A percentile compares a stretch with the other conserved stretches of the same genome.
phyloP scores from a whole-genome alignment of 2,113 vertebrate genomes.

The Sebastes schlegelii region DNA sequence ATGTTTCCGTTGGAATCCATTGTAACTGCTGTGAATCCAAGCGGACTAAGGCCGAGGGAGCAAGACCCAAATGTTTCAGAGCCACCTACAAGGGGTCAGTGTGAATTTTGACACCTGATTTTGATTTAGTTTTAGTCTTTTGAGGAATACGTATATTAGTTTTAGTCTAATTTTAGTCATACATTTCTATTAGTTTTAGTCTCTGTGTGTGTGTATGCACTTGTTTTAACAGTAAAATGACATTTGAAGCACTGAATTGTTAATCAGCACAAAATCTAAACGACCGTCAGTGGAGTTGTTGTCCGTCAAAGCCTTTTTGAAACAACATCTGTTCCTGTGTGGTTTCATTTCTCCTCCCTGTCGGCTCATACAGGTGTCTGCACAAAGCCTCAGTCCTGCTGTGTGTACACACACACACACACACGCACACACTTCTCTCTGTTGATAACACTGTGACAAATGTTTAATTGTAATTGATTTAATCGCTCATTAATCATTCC shows the following conservation, averaged over 20 bases:
- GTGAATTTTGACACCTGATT: background rate
- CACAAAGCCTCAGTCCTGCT: conserved; percentile 2
- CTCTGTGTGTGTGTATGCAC: background rate
- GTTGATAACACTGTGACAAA: conserved; percentile 11
- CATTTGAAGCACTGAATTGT: background rate
- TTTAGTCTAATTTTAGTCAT: background rate
- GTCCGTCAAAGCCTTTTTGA: conserved; percentile 12
- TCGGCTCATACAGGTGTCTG: conserved; percentile 16
- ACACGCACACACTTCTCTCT: background rate
- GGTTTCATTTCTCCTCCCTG: conserved; percentile 20
- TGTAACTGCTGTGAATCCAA: background rate
- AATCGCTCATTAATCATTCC: conserved; percentile 20
- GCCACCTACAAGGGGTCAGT: background rate
- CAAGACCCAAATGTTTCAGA: background rate
- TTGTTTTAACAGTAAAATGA: background rate
- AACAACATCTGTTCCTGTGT: conserved; percentile 30
- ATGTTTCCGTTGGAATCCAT: background rate
- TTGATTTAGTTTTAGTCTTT: background rate
- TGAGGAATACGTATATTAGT: background rate
- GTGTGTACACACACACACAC: background rate
- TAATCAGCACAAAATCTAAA: background rate
- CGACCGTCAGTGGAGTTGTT: background rate
- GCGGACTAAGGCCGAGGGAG: background rate
- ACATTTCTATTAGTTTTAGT: background rate
- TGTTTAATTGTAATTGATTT: background rate